Base-by-base conservation (phyloP, 2,888 invertebrate genomes). In the Cerastoderma edule region DNA sequence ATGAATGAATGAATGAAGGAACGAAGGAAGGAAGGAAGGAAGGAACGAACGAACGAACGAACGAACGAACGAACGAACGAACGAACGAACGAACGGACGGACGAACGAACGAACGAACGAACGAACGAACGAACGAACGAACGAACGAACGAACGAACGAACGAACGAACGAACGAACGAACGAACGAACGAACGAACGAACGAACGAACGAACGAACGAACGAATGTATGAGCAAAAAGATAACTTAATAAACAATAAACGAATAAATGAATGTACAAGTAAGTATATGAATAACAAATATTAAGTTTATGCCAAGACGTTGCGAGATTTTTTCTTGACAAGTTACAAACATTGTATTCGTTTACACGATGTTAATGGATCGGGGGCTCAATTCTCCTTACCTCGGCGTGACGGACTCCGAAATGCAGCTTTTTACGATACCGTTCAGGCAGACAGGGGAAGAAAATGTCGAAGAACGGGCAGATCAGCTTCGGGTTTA, bases 401-500 rank as follows among this genome's bases (percentile, higher is more conserved):
- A 83, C 83, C 54, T 75, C 75, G 10, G 65, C 68, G 56, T 75
- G 72, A 24, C 74, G 67, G 10, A 83, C 83, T 0, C 83, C 83
- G 60, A 73, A 81, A 48, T 76, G 60, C 8, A 81, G 63, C 16
- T 30, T 35, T 44, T 76, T 69, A 22, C 66, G 54, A 1, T 56
- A 64, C n/a, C 69, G 75, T 53, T 74, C 74, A 0, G 84, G 84
- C 8, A 84, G 67, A 32, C 63, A 84, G 24, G 80, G 78, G n/a
- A 69, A 73, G 39, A 77, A 74, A 2, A 60, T 46, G 60, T 84
- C 84, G 75, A 83, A 84, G 19, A 84, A 48, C 1, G 82, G 80
- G 67, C 82, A 82, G 22, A 84, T 80, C 13, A 84, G 60, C 27
- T 75, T 65, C 3, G 83, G 80, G 48, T 84, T 64, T 1, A 84